Percentiles rank a stretch among this genome's conserved stretches.
phyloP scores from a whole-genome alignment of 2,888 invertebrate species.

The Helleia helle region DNA sequence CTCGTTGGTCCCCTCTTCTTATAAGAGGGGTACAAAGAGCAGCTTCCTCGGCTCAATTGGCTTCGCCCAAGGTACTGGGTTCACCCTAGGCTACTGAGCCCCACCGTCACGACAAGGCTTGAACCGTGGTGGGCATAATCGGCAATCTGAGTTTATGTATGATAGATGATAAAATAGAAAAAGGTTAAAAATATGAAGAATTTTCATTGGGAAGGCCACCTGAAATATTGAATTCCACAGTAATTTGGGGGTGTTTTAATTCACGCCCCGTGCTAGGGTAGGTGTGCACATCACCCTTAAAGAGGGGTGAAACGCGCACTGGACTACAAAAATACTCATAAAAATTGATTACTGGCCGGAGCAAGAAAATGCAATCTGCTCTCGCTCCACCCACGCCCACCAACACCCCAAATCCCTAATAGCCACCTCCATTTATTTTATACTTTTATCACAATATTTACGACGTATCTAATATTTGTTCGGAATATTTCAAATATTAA shows the following conservation, averaged over 20 bases:
- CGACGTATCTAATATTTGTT: constrained; percentile 26
- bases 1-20: too few species aligned
- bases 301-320: constrained; percentile 27
- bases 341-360: constrained; percentile 66
- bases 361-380: constrained; percentile 68
- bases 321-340: constrained; percentile 59
- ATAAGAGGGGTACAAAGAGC: too few species aligned
- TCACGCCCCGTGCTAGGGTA: constrained; percentile 17
- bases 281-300: constrained; percentile 22
- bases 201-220: constrained; percentile 16
- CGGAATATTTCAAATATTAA: constrained; percentile 16
- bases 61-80: too few species aligned
- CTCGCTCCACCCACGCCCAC: constrained; percentile 27
- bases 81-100: too few species aligned
- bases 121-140: too few species aligned
- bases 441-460: constrained; percentile 45
- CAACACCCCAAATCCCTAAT: constrained; percentile 38
- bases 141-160: too few species aligned
- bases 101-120: too few species aligned
- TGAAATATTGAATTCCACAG: constrained; percentile 22
- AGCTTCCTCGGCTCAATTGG: too few species aligned
- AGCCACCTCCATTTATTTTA: constrained; percentile 49
- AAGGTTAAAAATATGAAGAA: constrained; percentile 14
- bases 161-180: too few species aligned
- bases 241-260: constrained; percentile 20